Evolutionary conservation across 2,797 vertebrate genomes (phyloP).

Genomic region (Gephyroberyx darwinii): DNA sequence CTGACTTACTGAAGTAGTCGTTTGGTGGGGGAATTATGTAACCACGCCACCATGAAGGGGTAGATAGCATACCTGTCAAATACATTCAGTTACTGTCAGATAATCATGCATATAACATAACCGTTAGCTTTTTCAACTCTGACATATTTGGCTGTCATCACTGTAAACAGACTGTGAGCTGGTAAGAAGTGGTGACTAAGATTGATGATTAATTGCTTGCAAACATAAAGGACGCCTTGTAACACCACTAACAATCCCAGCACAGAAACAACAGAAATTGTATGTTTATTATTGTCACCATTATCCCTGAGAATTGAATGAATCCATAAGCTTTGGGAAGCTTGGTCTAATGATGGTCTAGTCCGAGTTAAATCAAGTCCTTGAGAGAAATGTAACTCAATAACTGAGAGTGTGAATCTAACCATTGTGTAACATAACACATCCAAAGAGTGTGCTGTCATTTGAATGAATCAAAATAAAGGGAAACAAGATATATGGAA

Average conservation of each 20-base stretch:
- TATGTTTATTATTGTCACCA: slow-evolving; percentile 38
- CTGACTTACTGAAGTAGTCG: too few relatives aligned
- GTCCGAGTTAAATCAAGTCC: background rate
- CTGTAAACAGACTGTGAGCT: slow-evolving; percentile 19
- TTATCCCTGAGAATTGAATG: slow-evolving; percentile 38
- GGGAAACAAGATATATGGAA: slow-evolving; percentile 6
- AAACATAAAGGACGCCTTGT: slow-evolving; percentile 29
- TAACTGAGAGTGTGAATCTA: background rate
- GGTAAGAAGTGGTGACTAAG: slow-evolving; percentile 17
- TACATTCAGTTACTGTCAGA: background rate
- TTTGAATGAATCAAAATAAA: slow-evolving; percentile 10
- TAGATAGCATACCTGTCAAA: background rate
- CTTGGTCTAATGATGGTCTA: background rate
- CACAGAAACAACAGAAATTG: slow-evolving; percentile 33
- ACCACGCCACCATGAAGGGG: background rate
- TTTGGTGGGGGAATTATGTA: background rate
- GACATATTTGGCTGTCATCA: background rate
- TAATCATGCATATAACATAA: background rate
- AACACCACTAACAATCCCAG: slow-evolving; percentile 22
- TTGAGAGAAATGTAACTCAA: slow-evolving; percentile 21
- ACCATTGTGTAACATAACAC: background rate
- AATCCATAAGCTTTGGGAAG: slow-evolving; percentile 38
- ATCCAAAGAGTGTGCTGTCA: slow-evolving; percentile 7
- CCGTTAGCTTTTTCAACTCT: too few relatives aligned
- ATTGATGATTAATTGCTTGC: slow-evolving; percentile 19